phyloP scores from a whole-genome alignment of 2,797 vertebrate genomes.

The Acipenser transmontanus region DNA sequence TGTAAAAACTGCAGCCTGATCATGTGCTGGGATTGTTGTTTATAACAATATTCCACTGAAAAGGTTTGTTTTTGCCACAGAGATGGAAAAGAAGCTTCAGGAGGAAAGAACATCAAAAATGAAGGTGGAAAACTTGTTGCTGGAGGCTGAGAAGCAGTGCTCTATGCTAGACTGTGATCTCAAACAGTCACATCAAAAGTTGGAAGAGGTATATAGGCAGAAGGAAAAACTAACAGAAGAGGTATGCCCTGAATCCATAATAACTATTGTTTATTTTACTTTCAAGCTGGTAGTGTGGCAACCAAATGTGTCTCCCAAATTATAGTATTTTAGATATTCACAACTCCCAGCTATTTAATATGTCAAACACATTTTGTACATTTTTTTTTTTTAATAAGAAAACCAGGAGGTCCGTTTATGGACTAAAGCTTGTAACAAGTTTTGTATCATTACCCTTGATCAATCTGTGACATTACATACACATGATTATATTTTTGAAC shows the following conservation, averaged over 20 bases:
- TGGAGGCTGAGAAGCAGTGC: constrained; percentile 89
- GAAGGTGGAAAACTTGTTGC: constrained; percentile 82
- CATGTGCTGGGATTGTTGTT: not conserved
- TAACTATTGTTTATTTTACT: too few species aligned
- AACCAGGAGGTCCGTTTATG: too few species aligned
- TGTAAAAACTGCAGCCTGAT: not conserved
- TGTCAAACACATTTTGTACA: too few species aligned
- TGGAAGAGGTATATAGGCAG: constrained; percentile 80
- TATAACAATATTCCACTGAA: constrained; percentile 1
- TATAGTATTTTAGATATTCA: too few species aligned
- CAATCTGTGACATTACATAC: too few species aligned
- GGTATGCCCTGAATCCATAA: constrained; percentile 45
- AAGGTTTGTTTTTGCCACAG: constrained; percentile 43
- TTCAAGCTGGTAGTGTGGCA: not conserved
- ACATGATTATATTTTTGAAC: too few species aligned
- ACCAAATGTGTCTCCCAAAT: too few species aligned
- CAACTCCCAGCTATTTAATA: too few species aligned
- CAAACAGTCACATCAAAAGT: constrained; percentile 91
- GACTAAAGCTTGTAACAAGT: too few species aligned
- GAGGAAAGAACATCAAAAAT: constrained; percentile 85
- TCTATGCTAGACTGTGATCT: constrained; percentile 95
- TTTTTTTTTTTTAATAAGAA: too few species aligned
- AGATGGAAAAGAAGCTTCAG: constrained; percentile 89
- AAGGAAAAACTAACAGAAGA: constrained; percentile 89
- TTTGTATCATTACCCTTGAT: too few species aligned